phyloP scores from a whole-genome alignment of 2,888 invertebrate species.

The Hofmannophila pseudospretella region DNA sequence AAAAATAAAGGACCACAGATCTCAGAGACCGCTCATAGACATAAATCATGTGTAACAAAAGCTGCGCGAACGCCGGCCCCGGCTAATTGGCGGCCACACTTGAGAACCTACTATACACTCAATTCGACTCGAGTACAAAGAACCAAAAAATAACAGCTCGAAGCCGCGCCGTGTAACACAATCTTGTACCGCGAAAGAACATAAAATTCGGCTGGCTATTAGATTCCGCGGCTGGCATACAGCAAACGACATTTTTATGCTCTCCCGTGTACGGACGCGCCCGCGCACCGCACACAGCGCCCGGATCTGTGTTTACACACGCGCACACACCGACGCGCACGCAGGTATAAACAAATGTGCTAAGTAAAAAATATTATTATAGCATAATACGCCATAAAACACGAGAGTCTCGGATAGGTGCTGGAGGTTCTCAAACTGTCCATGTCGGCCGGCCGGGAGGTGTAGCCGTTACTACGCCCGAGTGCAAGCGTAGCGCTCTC shows the following conservation, averaged over 20 bases:
- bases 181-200: conserved; percentile 59
- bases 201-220: conserved; percentile 60
- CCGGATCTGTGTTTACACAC: conserved; percentile 20
- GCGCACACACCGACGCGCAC: conserved; percentile 14
- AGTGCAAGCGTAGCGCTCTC: conserved; percentile 23
- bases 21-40: conserved; percentile 26
- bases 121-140: too few species aligned
- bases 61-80: conserved; percentile 39
- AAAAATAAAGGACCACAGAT: not conserved
- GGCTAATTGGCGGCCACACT: conserved; percentile 37
- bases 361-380: conserved; percentile 77
- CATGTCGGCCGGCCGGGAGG: not conserved
- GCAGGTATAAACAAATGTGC: conserved; percentile 63
- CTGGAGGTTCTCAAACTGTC: conserved; percentile 52
- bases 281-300: conserved; percentile 36
- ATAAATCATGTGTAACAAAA: conserved; percentile 70
- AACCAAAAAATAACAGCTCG: too few species aligned
- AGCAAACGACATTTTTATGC: conserved; percentile 60
- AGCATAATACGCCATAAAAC: conserved; percentile 73
- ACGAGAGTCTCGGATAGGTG: conserved; percentile 41
- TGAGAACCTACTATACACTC: too few species aligned
- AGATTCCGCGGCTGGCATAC: conserved; percentile 45
- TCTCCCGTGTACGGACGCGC: conserved; percentile 28
- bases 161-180: conserved; percentile 18
- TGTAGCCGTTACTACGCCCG: conserved; percentile 23